These are phyloP conservation scores for Odocoileus virginianus DNA, from an alignment of 2,113 vertebrate species.

Conservation along the genomic window DNA sequence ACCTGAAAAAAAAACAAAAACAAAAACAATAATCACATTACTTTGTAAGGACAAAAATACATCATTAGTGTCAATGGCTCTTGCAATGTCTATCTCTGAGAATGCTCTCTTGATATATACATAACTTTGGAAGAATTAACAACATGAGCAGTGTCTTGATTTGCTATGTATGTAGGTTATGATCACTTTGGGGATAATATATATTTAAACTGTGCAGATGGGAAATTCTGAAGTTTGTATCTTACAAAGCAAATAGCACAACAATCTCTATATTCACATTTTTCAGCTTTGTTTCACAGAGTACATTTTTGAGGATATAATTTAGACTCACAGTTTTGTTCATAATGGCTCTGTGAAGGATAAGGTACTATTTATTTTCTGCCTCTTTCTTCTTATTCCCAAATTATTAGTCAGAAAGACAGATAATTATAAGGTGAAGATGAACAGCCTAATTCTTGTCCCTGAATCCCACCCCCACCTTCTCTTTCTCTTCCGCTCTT, in stretches of 20 bases:
- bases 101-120: background rate
- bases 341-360: background rate
- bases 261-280: background rate
- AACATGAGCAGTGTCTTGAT: background rate
- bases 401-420: conserved; percentile 58
- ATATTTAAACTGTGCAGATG: background rate
- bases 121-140: background rate
- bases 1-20: background rate
- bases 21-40: background rate
- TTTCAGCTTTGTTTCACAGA: background rate
- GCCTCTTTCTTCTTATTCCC: background rate
- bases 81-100: background rate
- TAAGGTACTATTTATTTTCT: background rate
- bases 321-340: background rate
- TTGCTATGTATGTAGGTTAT: background rate
- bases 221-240: background rate
- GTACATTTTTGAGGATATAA: background rate
- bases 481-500: background rate
- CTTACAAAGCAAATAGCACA: background rate
- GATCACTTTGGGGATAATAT: background rate
- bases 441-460: conserved; percentile 35
- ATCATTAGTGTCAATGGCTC: background rate
- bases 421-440: conserved; percentile 71
- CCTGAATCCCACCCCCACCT: background rate
- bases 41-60: background rate